A percentile compares a stretch with the other conserved stretches of the same genome.
phyloP scores from a whole-genome alignment of 2,113 vertebrate species.

The Pedionomus torquatus region DNA sequence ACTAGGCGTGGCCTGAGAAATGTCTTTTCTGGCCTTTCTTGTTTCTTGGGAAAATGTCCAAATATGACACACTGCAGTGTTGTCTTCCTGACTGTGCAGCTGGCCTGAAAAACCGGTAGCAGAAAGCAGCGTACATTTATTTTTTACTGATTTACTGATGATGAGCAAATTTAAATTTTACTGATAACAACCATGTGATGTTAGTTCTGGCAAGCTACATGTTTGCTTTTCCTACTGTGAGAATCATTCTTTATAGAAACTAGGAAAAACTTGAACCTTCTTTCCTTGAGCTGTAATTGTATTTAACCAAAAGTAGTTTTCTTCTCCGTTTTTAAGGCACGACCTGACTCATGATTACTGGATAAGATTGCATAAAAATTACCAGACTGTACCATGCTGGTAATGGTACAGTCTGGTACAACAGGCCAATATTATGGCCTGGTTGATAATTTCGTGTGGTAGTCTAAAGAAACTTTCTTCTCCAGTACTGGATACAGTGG shows the following conservation, averaged over 20 bases:
- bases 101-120: background rate
- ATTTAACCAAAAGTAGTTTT: background rate
- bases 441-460: rapidly evolving
- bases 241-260: background rate
- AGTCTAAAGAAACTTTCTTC: background rate
- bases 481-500: background rate
- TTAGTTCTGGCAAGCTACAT: background rate
- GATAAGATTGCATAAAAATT: background rate
- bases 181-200: background rate
- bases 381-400: background rate
- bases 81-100: background rate
- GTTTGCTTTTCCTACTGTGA: background rate
- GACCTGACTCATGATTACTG: background rate
- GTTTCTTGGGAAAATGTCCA: background rate
- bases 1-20: background rate
- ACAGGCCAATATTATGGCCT: background rate
- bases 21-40: background rate
- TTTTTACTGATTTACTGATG: too few species aligned
- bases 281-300: background rate
- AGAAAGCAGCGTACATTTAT: background rate
- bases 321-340: background rate
- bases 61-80: background rate
- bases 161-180: background rate
- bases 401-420: too few species aligned
- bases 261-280: background rate